Evolutionary conservation across 2,888 invertebrate species (phyloP), one percentile per base, ranked within the genome.

Genomic region (Strigamia maritima): DNA sequence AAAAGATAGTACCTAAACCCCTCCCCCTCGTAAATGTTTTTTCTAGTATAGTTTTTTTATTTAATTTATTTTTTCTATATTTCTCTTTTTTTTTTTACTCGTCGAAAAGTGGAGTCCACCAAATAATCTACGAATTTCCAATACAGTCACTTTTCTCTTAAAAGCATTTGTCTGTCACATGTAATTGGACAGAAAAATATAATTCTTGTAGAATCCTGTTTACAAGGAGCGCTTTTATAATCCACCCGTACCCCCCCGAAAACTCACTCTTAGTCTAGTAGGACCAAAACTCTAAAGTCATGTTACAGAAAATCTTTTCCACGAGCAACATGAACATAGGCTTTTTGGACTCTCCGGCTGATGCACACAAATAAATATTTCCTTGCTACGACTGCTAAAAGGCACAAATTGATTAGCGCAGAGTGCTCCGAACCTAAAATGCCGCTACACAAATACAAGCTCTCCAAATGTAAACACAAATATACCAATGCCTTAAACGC

Each of bases 111-210:
- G 16, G 65, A 16, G 24, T 12, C 26, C 28, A 65, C 10, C 65
- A 65, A 65, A 65, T 26, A 26, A 26, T 26, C 65, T 24, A 26
- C 26, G 65, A 65, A 65, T 65, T 65, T 65, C 65, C 65, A 65
- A 65, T 65, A 65, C 65, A 12, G n/a, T 65, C 28, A 65, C 65
- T 65, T 26, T 75, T 40, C 75, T 40, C 40, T 40, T 75, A 75
- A 75, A 75, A 75, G 75, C 75, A 75, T 75, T 75, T 40, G 40
- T 31, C 75, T 75, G 75, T 75, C 35, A 40, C 75, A 12, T 35
- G 35, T 75, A 75, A 75, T 75, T 75, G 75, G 75, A 75, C 40
- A 40, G 75, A 75, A 75, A 75, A 75, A 75, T 75, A 75, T 38
- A 75, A 75, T 75, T 75, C 75, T 40, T 75, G 75, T 75, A 75